Percentiles rank a stretch among this genome's conserved stretches.
phyloP scores from a whole-genome alignment of 1,140 invertebrate species.

The Chelonus insularis region DNA sequence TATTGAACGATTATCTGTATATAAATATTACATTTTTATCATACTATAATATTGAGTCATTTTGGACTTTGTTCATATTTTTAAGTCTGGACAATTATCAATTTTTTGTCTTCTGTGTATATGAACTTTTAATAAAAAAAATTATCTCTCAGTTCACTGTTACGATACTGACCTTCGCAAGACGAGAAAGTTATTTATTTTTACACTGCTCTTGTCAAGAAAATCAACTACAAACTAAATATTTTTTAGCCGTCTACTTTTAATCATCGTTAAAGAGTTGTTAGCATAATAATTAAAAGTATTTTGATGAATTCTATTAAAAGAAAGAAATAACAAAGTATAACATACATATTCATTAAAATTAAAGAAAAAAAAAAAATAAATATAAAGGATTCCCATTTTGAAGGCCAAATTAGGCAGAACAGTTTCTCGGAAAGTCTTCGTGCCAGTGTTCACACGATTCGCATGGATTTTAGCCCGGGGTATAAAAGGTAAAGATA shows the following conservation, averaged over 20 bases:
- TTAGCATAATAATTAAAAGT: neutral
- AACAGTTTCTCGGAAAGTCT: conserved; percentile 23
- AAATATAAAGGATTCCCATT: too few relatives aligned
- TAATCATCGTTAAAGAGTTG: neutral
- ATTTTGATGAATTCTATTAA: too few relatives aligned
- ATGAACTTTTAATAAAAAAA: neutral
- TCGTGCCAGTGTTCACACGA: conserved; percentile 30
- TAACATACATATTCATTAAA: too few relatives aligned
- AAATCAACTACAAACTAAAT: neutral
- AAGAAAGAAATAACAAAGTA: too few relatives aligned
- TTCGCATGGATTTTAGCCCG: conserved; percentile 28
- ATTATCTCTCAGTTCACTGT: conserved; percentile 4
- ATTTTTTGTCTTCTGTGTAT: neutral
- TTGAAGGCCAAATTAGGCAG: neutral
- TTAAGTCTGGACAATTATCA: neutral
- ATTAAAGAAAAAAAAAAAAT: neutral
- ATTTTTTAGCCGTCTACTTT: neutral
- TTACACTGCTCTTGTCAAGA: neutral
- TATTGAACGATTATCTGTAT: too few relatives aligned
- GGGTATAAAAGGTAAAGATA: conserved; percentile 7
- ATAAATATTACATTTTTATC: neutral
- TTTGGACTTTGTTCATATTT: conserved; percentile 24
- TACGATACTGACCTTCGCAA: conserved; percentile 8
- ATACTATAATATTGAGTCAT: neutral
- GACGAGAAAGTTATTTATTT: conserved; percentile 1